A percentile compares a stretch with the other conserved stretches of the same genome.
phyloP scores from a whole-genome alignment of 2,888 invertebrate genomes.

The Thymelicus sylvestris region DNA sequence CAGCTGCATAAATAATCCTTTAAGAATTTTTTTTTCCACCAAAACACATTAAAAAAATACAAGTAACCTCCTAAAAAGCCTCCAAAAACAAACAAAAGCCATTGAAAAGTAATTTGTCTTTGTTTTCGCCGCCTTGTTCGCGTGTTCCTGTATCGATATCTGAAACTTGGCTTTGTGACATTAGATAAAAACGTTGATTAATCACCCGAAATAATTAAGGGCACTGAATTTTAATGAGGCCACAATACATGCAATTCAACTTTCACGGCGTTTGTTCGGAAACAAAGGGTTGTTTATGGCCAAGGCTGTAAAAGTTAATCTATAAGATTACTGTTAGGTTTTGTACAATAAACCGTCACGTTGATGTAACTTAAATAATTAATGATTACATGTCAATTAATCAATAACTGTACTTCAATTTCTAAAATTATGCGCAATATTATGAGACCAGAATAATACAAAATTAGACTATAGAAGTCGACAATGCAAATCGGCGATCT shows the following conservation, averaged over 20 bases:
- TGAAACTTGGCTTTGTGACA: conserved; percentile 42
- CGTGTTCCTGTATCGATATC: conserved; percentile 32
- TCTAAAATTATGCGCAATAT: too few species aligned
- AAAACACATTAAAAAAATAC: background rate
- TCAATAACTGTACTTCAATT: too few species aligned
- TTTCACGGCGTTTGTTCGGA: conserved; percentile 20
- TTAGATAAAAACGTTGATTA: conserved; percentile 51
- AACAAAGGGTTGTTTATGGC: conserved; percentile 25
- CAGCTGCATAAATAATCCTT: too few species aligned
- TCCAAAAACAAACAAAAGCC: conserved; percentile 1
- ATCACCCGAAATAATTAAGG: conserved; percentile 40
- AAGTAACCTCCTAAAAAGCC: conserved; percentile 1
- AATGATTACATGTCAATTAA: too few species aligned
- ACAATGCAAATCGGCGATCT: too few species aligned
- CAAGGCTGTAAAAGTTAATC: background rate
- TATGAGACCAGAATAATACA: too few species aligned
- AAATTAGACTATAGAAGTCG: too few species aligned
- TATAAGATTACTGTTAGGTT: too few species aligned
- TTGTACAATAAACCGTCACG: too few species aligned
- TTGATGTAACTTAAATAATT: too few species aligned
- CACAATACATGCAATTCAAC: conserved; percentile 32
- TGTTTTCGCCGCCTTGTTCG: conserved; percentile 29
- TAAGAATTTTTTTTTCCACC: too few species aligned
- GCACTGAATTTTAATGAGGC: conserved; percentile 32
- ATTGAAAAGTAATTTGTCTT: conserved; percentile 32